These are phyloP conservation scores for Ectemnius continuus DNA, from an alignment of 2,888 invertebrate species.

Conservation along the genomic window DNA sequence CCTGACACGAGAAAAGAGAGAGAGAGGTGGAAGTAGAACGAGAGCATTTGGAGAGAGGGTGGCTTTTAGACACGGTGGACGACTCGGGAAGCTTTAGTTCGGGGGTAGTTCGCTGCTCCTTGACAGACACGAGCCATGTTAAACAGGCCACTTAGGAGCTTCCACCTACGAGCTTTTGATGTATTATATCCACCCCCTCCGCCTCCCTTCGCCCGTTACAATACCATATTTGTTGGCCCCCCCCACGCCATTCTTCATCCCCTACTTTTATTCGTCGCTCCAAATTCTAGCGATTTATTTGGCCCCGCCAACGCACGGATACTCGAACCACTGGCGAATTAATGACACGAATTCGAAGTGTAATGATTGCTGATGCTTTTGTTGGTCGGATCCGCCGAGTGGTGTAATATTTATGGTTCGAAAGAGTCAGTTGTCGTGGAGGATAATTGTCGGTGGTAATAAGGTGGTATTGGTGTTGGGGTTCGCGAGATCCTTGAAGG, in stretches of 20 bases:
- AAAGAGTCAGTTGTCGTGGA: constrained; percentile 1
- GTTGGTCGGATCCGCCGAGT: too few relatives aligned
- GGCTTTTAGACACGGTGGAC: background rate
- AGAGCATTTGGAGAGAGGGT: constrained; percentile 27
- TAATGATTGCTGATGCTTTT: too few relatives aligned
- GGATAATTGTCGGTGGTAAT: constrained; percentile 35
- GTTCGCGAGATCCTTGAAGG: constrained; percentile 14
- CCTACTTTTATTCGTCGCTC: too few relatives aligned
- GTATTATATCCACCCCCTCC: too few relatives aligned
- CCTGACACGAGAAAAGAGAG: constrained; percentile 19
- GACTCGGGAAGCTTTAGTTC: constrained; percentile 22
- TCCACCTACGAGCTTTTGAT: too few relatives aligned
- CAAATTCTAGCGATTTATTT: too few relatives aligned
- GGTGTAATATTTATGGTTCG: too few relatives aligned
- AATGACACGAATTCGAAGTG: background rate
- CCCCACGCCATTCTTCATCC: too few relatives aligned
- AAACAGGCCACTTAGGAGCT: constrained; percentile 47
- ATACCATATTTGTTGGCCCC: too few relatives aligned
- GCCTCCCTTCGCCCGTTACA: too few relatives aligned
- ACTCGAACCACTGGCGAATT: constrained; percentile 4
- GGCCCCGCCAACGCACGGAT: too few relatives aligned
- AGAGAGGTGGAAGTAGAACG: constrained; percentile 11
- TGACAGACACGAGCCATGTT: constrained; percentile 72
- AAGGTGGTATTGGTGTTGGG: constrained; percentile 18
- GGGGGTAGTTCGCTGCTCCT: constrained; percentile 70